Percentiles rank a stretch among this genome's conserved stretches.
Evolutionary conservation across 1,140 invertebrate species (phyloP).

Genomic region (Argopecten irradians): DNA sequence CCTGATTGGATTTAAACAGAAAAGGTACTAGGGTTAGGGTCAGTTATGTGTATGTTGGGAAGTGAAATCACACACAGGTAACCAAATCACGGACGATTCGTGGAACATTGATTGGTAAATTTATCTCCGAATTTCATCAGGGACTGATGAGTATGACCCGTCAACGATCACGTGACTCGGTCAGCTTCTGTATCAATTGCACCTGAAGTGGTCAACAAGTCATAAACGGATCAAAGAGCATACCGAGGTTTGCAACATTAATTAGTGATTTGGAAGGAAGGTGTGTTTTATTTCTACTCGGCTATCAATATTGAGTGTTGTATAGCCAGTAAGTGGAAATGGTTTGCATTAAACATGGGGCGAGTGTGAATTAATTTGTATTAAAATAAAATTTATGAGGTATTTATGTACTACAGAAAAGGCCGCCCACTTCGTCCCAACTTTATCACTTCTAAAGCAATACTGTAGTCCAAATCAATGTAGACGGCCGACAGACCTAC

Average conservation of each 20-base stretch:
- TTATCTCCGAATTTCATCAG: neutral
- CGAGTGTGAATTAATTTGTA: neutral
- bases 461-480: neutral
- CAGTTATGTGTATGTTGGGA: neutral
- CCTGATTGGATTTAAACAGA: neutral
- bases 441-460: neutral
- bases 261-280: neutral
- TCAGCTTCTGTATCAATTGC: neutral
- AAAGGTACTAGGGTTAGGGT: neutral
- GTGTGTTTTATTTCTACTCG: neutral
- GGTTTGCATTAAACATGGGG: neutral
- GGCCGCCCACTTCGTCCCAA: neutral
- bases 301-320: neutral
- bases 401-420: slow-evolving; percentile 18
- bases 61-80: neutral
- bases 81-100: neutral
- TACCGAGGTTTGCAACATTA: neutral
- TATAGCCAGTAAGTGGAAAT: neutral
- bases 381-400: neutral
- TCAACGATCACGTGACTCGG: neutral
- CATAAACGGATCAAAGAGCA: neutral
- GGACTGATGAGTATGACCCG: neutral
- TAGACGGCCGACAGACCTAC: neutral
- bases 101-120: neutral
- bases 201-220: slow-evolving; percentile 6